Percentiles rank a stretch among this genome's conserved stretches.
Evolutionary conservation across 2,113 vertebrate genomes (phyloP).

Genomic region (Tricholaema leucomelas): DNA sequence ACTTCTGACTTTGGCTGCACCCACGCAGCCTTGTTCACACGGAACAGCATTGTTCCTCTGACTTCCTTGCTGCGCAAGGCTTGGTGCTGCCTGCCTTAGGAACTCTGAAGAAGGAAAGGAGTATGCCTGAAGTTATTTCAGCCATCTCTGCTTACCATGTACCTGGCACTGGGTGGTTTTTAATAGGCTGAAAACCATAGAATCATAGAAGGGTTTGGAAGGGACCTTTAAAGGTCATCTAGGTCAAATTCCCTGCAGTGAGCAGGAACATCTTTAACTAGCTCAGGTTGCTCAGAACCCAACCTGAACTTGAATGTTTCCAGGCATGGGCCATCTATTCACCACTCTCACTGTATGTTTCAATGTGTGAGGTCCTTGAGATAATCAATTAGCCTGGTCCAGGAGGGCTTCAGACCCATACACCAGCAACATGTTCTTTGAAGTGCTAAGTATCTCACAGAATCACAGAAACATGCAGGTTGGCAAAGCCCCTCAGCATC

Average conservation of each 20-base stretch:
- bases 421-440: not conserved
- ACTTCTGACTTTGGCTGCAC: constrained; percentile 15
- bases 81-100: not conserved
- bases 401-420: not conserved
- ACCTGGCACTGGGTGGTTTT: not conserved
- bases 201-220: no score
- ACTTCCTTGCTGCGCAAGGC: constrained; percentile 48
- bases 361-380: not conserved
- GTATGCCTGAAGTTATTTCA: not conserved
- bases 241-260: no score
- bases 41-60: constrained; percentile 25
- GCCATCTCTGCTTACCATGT: not conserved
- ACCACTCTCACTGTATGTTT: no score
- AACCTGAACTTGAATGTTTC: no score
- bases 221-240: no score
- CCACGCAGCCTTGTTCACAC: constrained; percentile 32
- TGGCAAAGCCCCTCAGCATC: no score
- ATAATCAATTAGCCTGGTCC: not conserved
- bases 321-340: no score
- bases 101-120: constrained; percentile 43
- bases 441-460: not conserved
- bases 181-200: not conserved
- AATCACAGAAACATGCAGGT: no score
- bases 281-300: no score
- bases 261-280: no score